Evolutionary conservation across 2,888 invertebrate genomes (phyloP), one percentile per base, ranked within the genome.

Genomic region (Drosophila ezoana): DNA sequence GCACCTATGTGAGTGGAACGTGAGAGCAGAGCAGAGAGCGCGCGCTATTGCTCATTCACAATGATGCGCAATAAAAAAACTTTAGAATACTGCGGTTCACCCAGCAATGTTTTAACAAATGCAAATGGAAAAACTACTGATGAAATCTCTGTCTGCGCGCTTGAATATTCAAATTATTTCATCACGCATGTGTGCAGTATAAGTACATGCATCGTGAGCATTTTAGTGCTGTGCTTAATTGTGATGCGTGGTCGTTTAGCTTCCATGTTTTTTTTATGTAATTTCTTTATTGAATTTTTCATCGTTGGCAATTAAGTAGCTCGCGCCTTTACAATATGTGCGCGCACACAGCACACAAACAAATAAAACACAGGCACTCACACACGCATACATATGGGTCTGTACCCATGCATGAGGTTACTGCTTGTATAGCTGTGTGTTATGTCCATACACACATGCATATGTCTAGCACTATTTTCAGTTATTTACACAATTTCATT

Each of bases 41-140:
- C 67, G 64, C 61, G 65, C 85, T 80, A 77, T 76, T 63, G 75
- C 79, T 79, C 80, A 79, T 79, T 80, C 83, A 86, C 83, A 83
- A 73, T 84, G 87, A 87, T 85, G 84, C 84, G 84, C 84, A 85
- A 85, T 84, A 86, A 75, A 81, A 75, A 72, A 72, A 67, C 60
- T 72, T 70, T 72, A 73, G 81, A 77, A 77, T 58, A 68, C 69
- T 53, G 67, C 41, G 54, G 41, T 49, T 44, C 52, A 16, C 23
- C 33, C 61, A 61, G 59, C 53, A 47, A 32, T 28, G 44, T 59
- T 49, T 44, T 35, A 58, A 74, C 65, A 64, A 68, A 75, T 73
- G 76, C 72, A 76, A 72, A 65, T 73, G 40, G 43, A 64, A 72
- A 64, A 68, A 66, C 66, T 57, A 81, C 85, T 84, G 80, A 89